Conservation (phyloP, 1,140 invertebrate genomes). For the Campoletis sonorensis region DNA sequence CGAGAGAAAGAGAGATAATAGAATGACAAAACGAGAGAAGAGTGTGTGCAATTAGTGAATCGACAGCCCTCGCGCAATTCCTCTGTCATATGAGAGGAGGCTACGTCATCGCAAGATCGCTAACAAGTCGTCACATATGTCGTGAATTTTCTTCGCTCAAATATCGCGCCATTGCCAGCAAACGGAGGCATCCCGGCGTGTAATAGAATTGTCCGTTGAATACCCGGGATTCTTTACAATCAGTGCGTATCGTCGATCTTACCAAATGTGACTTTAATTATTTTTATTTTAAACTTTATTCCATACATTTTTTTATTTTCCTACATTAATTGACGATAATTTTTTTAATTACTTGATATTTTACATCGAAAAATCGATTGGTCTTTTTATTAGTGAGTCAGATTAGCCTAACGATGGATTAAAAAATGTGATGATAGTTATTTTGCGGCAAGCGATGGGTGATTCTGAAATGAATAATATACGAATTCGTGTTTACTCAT, state of each 20-base stretch:
- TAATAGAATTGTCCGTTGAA: conserved; percentile 25
- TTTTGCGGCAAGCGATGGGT: no score
- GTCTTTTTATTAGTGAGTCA: no score
- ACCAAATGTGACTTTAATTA: background rate
- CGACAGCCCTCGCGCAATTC: conserved; percentile 63
- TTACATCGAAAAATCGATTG: no score
- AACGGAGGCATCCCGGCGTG: background rate
- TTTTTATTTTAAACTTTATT: no score
- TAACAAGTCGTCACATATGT: background rate
- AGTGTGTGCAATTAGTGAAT: conserved; percentile 65
- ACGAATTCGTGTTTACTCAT: no score
- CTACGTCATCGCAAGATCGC: conserved; percentile 51
- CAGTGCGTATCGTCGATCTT: background rate
- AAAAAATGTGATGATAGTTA: no score
- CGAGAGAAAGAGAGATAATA: background rate
- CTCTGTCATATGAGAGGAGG: conserved; percentile 44
- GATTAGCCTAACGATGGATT: no score
- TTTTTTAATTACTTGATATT: no score
- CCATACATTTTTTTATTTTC: no score
- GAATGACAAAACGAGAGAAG: background rate
- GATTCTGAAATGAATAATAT: no score
- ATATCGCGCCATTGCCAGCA: background rate
- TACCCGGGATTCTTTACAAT: conserved; percentile 25
- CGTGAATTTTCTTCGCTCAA: background rate
- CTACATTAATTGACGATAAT: no score